Evolutionary conservation across 2,797 vertebrate species (phyloP), one percentile per base, ranked within the genome.

Genomic region (Sebastes variabilis): DNA sequence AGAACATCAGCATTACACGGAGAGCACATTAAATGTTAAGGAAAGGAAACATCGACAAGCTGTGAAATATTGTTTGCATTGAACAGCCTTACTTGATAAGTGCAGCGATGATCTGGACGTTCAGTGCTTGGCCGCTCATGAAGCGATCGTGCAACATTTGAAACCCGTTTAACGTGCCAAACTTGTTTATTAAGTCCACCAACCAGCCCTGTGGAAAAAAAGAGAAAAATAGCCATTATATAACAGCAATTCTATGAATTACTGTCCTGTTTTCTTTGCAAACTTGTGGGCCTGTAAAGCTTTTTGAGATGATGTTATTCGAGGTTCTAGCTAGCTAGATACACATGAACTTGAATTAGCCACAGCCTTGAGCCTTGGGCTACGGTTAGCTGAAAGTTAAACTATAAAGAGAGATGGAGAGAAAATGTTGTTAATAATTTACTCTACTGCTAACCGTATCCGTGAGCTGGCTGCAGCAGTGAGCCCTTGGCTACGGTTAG

Each of bases 101-200:
- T 93, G 99, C 99, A 96, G 98, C 98, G 90, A 99, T 99, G 95
- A 99, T 99, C 95, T 99, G 98, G 95, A 99, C 99, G 92, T 99
- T 99, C 95, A 99, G 95, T 92, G 98, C 98, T 94, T 99, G 98
- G 93, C 98, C 97, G 88, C 96, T 99, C 97, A 98, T 97, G 95
- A 99, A 99, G 93, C 98, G 97, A 97, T 99, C 99, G 81, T 99
- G 98, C 93, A 99, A 96, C 95, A 97, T 98, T 96, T 99, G 99
- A 97, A 99, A 99, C 95, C 99, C 99, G 95, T 98, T 99, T 97
- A 99, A 97, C 68, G 97, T 97, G 96, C 99, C 99, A 94, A 99
- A 99, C 93, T 99, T 99, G 96, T 99, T 99, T 96, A 99, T 98
- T 91, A 99, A 97, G 96, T 99, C 99, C 95, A 99, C 99, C 93